phyloP scores from a whole-genome alignment of 2,888 invertebrate species.

The Onthophagus sagittarius region DNA sequence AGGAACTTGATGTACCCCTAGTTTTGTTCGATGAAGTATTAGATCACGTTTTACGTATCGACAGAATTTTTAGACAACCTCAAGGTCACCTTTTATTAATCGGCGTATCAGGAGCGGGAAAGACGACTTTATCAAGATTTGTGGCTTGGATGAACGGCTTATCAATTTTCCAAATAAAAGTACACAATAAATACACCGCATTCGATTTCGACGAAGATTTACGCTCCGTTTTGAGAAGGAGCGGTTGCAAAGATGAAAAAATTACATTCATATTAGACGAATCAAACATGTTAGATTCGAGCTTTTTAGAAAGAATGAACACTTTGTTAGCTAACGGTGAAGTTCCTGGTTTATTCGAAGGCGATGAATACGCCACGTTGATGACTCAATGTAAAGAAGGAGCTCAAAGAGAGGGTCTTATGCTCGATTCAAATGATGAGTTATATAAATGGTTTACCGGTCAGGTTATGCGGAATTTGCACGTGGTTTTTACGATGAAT shows the following conservation, averaged over 20 bases:
- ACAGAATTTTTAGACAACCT: slow-evolving; percentile 98
- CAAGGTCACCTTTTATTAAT: slow-evolving; percentile 97
- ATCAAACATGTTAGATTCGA: slow-evolving; percentile 97
- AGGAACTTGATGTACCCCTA: slow-evolving; percentile 96
- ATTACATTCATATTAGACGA: slow-evolving; percentile 99
- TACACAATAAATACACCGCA: slow-evolving; percentile 98
- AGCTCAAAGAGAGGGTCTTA: slow-evolving; percentile 94
- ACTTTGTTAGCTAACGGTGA: slow-evolving; percentile 98
- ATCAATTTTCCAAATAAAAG: slow-evolving; percentile 98
- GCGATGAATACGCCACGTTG: slow-evolving; percentile 96
- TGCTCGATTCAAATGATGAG: slow-evolving; percentile 98
- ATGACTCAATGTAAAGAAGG: slow-evolving; percentile 99
- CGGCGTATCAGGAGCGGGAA: slow-evolving; percentile 98
- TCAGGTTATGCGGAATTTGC: slow-evolving; percentile 97
- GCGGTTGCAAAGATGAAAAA: slow-evolving; percentile 94
- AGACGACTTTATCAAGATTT: slow-evolving; percentile 97
- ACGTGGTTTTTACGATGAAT: slow-evolving; percentile 99
- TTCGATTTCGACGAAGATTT: slow-evolving; percentile 99
- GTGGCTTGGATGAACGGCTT: slow-evolving; percentile 99
- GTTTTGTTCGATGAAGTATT: slow-evolving; percentile 99
- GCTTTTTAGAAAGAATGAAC: slow-evolving; percentile 99
- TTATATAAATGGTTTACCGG: slow-evolving; percentile 99
- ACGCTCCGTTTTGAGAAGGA: slow-evolving; percentile 78
- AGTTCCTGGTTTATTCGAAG: slow-evolving; percentile 90
- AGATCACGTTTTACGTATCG: slow-evolving; percentile 97